Evolutionary conservation across 2,888 invertebrate species (phyloP), one percentile per base, ranked within the genome.

Genomic region (Frankliniella intonsa): DNA sequence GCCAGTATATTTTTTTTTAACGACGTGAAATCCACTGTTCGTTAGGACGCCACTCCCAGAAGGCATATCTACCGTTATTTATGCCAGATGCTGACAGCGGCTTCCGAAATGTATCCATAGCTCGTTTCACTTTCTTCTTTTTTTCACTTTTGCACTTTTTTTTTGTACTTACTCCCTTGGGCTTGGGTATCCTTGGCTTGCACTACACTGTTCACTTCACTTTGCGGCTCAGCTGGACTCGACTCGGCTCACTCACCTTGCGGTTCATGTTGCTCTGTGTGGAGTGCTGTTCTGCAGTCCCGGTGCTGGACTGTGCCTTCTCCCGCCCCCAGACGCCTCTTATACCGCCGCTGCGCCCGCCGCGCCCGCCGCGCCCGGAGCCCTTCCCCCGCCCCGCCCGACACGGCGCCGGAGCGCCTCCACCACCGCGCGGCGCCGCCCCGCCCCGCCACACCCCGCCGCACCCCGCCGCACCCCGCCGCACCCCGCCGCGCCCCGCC

Each of bases 141-240:
- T 2, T 38, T 38, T 69, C 69, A 19, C 19, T 69, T 69, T 1
- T 1, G 2, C 19, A 80, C 38, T 80, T 80, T 80, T 80, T 80
- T 80, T 80, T 80, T 80, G n/a, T 80, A 50, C 51, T 80, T 80
- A 80, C 27, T 80, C 27, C 49, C 51, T 80, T 80, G 50, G 22
- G 25, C n/a, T 80, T 80, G n/a, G 7, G 38, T 49, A 50, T 80
- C 51, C 51, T 80, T 25, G 49, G 62, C 62, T 62, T 62, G 62
- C 69, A 76, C 55, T 55, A 22, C 69, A 76, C 69, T 76, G 25
- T 7, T 62, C 62, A 81, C 81, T 81, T 25, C 69, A 76, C 81
- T 22, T 25, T 38, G 51, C 81, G 65, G 65, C 81, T 81, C 65
- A 79, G 62, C 81, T 25, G 51, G 19, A 81, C 62, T 62, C n/a